Base-by-base conservation (phyloP, 2,888 invertebrate species). In the Linnaemya tessellans region DNA sequence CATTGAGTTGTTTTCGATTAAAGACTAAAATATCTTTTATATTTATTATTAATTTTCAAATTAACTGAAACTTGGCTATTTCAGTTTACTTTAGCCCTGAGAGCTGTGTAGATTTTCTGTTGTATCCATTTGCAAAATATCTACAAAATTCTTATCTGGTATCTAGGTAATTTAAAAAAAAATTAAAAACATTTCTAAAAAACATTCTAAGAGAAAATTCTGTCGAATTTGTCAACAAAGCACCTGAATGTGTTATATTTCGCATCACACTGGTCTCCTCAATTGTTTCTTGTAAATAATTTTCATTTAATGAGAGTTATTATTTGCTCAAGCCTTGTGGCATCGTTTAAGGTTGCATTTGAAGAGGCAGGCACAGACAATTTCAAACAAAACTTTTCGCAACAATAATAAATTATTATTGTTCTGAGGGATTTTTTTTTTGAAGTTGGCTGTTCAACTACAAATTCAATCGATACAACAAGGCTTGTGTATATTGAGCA, bases 111-210 rank as follows among this genome's bases (percentile, higher is more conserved):
- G 11, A 41, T 11, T 41, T 49, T 18, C n/a, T 13, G n/a, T 56
- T 74, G 25, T 41, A 11, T 43, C 43, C 41, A 41, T 56, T 68
- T 78, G 25, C 58, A 74, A 86, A 67, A 80, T 87, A 87, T 87
- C 88, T 87, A 87, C 86, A 86, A 88, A 89, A 87, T 88, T 87
- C 88, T 54, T 84, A 87, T 87, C 80, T 80, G 75, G 84, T 71
- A 79, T 83, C 85, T 78, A 75, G 49, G 74, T 18, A 15, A 80
- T 46, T 87, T 83, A 38, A 68, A 75, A 88, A 88, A 83, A 49
- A 30, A 5, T 30, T 30, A 30, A 54, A 43, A 51, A 75, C 35
- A 62, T 68, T 74, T 84, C 83, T 84, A 80, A 60, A 58, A 74
- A 51, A 74, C 41, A 84, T 46, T 79, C 68, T 82, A 86, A 82